Evolutionary conservation across 2,888 invertebrate genomes (phyloP), one percentile per base, ranked within the genome.

Genomic region (Aphodius granarius): DNA sequence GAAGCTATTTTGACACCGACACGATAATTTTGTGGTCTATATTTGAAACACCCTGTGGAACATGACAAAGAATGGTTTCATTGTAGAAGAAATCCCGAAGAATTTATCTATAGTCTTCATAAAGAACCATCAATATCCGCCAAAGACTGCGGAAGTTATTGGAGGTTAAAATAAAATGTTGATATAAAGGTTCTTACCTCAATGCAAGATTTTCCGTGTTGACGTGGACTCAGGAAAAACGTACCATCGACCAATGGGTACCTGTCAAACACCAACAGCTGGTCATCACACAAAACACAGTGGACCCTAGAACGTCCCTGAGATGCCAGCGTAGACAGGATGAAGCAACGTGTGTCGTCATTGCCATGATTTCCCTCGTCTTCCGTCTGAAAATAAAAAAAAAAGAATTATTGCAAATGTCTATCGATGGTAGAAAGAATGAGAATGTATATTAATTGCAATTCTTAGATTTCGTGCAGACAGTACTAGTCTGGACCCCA

Each of bases 291-390:
- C 81, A 95, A 91, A 79, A 96, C 95, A 88, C 95, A 98, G 75
- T 92, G 92, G 66, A 95, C 96, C 83, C 93, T 91, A 79, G 94
- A 93, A 88, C 95, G 94, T 84, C 97, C 96, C 85, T 96, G 94
- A 23, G 95, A 95, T 78, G 97, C 97, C 85, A 99, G 89, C 66
- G 97, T 97, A 78, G 97, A 97, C 85, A 99, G 90, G 83, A 99
- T 96, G 90, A 98, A 98, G 85, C 96, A 94, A 81, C 98, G 92
- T 71, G 97, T 98, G 86, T 99, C 99, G 86, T 99, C 99, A 88
- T 98, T 98, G 83, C 98, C 98, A 87, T 97, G 97, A 88, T 97
- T 97, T 79, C 97, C 97, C 86, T 99, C 98, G 86, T 99, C 98
- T 89, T 99, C 98, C 91, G 98, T 97, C 95, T 97, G 91, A 71